phyloP scores from a whole-genome alignment of 2,888 invertebrate species.

The Sminthurinus aureus region DNA sequence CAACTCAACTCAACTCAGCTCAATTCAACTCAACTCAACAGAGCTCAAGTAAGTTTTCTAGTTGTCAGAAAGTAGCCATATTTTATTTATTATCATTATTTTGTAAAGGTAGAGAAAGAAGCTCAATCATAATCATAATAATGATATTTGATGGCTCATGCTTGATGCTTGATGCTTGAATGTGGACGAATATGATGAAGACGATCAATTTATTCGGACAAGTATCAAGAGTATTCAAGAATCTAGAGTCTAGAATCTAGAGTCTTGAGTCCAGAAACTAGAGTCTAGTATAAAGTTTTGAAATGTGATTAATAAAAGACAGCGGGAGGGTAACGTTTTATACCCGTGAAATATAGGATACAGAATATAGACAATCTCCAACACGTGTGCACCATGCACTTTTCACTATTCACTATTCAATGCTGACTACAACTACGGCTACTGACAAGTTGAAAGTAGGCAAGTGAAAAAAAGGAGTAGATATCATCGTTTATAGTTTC shows the following conservation, averaged over 20 bases:
- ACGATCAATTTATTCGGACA: slow-evolving; percentile 30
- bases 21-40: no score
- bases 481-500: no score
- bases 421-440: no score
- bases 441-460: no score
- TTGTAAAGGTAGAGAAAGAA: neutral
- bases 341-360: neutral
- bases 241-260: neutral
- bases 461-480: slow-evolving; percentile 30
- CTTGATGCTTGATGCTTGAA: no score
- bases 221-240: neutral
- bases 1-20: neutral
- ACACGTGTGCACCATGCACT: neutral
- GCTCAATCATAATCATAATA: slow-evolving; percentile 31
- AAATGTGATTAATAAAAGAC: neutral
- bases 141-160: no score
- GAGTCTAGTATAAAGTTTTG: neutral
- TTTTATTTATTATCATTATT: neutral
- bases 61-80: no score
- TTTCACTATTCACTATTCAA: no score
- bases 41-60: no score
- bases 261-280: neutral
- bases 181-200: neutral
- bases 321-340: slow-evolving; percentile 12
- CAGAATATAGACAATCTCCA: slow-evolving; percentile 23